Percentiles rank a stretch among this genome's conserved stretches.
Conservation (phyloP, 1,140 invertebrate species). For the Brachionus rubens region DNA sequence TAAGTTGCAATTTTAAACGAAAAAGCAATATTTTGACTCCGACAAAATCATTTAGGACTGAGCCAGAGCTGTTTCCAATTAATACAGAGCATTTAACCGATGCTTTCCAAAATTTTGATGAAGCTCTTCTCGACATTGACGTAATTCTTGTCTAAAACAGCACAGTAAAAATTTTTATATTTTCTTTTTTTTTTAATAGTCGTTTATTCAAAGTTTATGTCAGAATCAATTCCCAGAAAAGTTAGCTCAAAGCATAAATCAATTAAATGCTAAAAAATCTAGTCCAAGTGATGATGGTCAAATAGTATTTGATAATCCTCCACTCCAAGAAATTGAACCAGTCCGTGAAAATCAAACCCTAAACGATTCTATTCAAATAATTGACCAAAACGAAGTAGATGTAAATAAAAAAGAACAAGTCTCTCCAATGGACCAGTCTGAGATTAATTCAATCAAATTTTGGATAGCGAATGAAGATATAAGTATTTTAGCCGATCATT, state of each 20-base stretch:
- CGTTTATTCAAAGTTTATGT: constrained; percentile 45
- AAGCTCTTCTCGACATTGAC: constrained; percentile 10
- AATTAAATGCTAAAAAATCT: constrained; percentile 29
- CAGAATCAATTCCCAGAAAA: constrained; percentile 21
- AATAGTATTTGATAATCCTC: background rate
- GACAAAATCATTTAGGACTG: background rate
- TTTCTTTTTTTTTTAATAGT: background rate
- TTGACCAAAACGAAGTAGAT: too few species aligned
- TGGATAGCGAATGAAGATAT: constrained; percentile 18
- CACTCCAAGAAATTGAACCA: background rate
- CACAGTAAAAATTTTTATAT: background rate
- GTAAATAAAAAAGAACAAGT: background rate
- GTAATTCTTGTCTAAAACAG: background rate
- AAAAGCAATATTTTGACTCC: background rate
- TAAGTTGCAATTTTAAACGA: background rate
- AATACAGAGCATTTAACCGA: background rate
- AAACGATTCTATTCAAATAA: background rate
- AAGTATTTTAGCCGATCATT: constrained; percentile 17
- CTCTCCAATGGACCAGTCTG: background rate
- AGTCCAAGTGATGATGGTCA: background rate
- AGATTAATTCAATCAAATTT: background rate
- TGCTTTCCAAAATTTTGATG: constrained; percentile 4
- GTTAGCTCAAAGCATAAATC: constrained; percentile 35
- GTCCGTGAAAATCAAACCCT: background rate
- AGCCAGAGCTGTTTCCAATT: background rate